Conservation (phyloP, 2,888 invertebrate species). For the Fabriciana adippe region DNA sequence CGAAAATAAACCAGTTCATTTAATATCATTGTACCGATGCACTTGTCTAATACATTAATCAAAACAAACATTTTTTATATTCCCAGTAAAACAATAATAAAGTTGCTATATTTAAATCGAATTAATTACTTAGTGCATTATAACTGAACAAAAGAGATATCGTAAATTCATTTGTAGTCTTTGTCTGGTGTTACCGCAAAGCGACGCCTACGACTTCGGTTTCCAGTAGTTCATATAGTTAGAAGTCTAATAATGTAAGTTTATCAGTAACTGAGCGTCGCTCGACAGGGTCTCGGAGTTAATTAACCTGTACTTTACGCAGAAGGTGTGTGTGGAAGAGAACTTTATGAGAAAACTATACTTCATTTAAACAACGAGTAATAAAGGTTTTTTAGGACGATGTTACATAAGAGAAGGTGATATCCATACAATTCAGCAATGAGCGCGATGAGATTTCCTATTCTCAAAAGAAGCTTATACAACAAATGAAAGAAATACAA, state of each 20-base stretch:
- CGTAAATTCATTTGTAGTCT: constrained; percentile 6
- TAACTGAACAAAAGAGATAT: not conserved
- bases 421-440: too few relatives aligned
- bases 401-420: not conserved
- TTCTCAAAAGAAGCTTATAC: too few relatives aligned
- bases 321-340: constrained; percentile 56
- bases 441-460: too few relatives aligned
- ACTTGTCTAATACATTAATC: too few relatives aligned
- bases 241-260: constrained; percentile 57
- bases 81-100: too few relatives aligned
- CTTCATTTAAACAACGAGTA: constrained; percentile 1
- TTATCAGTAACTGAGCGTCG: constrained; percentile 54
- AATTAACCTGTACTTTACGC: constrained; percentile 70
- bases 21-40: too few relatives aligned
- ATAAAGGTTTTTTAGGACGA: not conserved
- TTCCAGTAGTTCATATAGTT: constrained; percentile 41
- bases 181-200: constrained; percentile 17
- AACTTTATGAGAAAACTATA: constrained; percentile 67
- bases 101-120: too few relatives aligned
- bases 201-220: constrained; percentile 17
- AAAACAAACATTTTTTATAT: too few relatives aligned
- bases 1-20: too few relatives aligned
- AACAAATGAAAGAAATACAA: too few relatives aligned
- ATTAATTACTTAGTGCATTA: not conserved
- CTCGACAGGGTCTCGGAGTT: constrained; percentile 57